Evolutionary conservation across 2,113 vertebrate genomes (phyloP), one percentile per base, ranked within the genome.

Genomic region (Scolopax mira): DNA sequence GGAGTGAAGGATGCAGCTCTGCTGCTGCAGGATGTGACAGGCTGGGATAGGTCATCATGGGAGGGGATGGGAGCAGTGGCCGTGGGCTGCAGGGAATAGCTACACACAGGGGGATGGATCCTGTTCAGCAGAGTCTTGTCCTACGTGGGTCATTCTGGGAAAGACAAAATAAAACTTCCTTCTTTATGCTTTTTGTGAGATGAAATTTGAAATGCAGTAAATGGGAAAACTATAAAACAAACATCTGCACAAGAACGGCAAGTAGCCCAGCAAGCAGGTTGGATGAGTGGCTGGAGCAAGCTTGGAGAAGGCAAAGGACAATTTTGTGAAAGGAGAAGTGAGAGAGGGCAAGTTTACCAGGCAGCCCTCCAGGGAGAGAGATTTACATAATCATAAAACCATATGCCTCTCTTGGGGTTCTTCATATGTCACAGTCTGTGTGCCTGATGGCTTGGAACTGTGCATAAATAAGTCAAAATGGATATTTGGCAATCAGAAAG

Each of bases 31-130:
- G 70, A 61, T 78, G 31, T 2, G 3, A 8, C 41, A 57, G 42
- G 60, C 11, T 73, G 64, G n/a, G 24, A 42, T 70, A 25, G 30
- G 54, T 4, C 41, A 8, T 37, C 6, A 0, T 24, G 51, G 46
- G n/a, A 84, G 18, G 27, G 24, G 46, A 41, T 3, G 10, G 21
- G 69, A 89, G 17, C 6, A 1, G 46, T 2, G 22, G 37, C 24
- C 2, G 0, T 22, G 9, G 51, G 46, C 8, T 83, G 27, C 27
- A 51, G 54, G 66, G 65, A n/a, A 55, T 8, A 67, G 57, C n/a
- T 42, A 44, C 28, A 2, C 2, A 1, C 11, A 33, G 46, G 0
- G 0, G 78, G 64, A 31, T 0, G 0, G 35, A 51, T 67, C 57
- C 44, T 85, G 42, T 54, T 79, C 35, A 89, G 48, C 42, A 82